Conservation (phyloP, 2,797 vertebrate genomes). For the Sebastes flavidus region DNA sequence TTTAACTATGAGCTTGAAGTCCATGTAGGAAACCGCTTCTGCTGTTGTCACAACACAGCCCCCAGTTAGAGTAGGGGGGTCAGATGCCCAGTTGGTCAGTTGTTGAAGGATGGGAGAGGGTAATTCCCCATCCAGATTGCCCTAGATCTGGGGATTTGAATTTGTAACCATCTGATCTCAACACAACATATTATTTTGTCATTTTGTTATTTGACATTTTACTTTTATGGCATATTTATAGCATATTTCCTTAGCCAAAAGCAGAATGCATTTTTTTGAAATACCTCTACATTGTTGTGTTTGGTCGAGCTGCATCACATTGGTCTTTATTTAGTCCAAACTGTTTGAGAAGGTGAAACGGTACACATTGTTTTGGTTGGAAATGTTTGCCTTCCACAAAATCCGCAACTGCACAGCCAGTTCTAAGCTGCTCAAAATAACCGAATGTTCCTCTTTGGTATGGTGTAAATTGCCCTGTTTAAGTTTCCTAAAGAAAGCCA, state of each 20-base stretch:
- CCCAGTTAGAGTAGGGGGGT: conserved; percentile 7
- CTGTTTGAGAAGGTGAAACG: not conserved
- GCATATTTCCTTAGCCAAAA: not conserved
- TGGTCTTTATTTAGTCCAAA: conserved; percentile 36
- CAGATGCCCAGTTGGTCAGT: conserved; percentile 44
- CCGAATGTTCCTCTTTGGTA: conserved; percentile 20
- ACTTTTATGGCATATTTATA: not conserved
- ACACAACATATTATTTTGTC: not conserved
- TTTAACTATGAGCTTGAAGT: not conserved
- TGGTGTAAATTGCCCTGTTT: conserved; percentile 17
- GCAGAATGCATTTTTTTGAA: not conserved
- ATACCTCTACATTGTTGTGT: conserved; percentile 8
- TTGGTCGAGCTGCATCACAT: conserved; percentile 31
- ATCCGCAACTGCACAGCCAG: conserved; percentile 32
- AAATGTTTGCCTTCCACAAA: conserved; percentile 36
- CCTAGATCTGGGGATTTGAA: conserved; percentile 11
- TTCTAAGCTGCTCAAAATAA: conserved; percentile 39
- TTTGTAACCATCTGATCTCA: conserved; percentile 2
- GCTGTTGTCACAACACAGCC: not conserved
- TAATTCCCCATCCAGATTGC: conserved; percentile 7
- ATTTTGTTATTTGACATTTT: not conserved
- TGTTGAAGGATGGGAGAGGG: conserved; percentile 21
- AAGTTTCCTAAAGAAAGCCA: conserved; percentile 26
- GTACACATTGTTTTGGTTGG: conserved; percentile 43
- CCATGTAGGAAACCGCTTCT: not conserved